phyloP scores from a whole-genome alignment of 2,113 vertebrate genomes.

The Raja brachyura region DNA sequence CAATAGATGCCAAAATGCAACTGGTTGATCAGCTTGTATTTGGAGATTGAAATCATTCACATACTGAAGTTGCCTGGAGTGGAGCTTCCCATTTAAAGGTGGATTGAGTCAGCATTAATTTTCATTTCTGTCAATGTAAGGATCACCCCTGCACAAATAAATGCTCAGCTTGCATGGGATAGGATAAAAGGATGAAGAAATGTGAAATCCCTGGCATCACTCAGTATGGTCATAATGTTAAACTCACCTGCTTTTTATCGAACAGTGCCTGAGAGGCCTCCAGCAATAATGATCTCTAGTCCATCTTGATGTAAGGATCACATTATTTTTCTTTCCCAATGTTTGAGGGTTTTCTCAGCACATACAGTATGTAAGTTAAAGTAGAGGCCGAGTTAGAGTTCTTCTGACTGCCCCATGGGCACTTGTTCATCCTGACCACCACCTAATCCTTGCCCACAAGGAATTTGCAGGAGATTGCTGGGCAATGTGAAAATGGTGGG shows the following conservation, averaged over 20 bases:
- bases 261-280: background rate
- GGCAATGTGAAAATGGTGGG: background rate
- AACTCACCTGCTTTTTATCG: background rate
- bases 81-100: too few species aligned
- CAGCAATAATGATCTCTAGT: background rate
- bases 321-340: background rate
- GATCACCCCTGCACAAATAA: too few species aligned
- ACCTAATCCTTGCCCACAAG: background rate
- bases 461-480: background rate
- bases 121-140: too few species aligned
- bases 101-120: too few species aligned
- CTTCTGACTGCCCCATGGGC: background rate
- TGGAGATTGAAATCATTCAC: too few species aligned
- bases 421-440: background rate
- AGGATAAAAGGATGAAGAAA: too few species aligned
- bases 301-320: background rate
- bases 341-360: background rate
- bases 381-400: background rate
- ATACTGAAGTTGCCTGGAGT: too few species aligned
- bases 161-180: too few species aligned
- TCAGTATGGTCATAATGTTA: background rate
- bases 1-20: too few species aligned
- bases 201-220: too few species aligned
- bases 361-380: background rate
- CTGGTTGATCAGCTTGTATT: too few species aligned